Evolutionary conservation across 2,797 vertebrate genomes (phyloP).

Genomic region (Sylvia borin): DNA sequence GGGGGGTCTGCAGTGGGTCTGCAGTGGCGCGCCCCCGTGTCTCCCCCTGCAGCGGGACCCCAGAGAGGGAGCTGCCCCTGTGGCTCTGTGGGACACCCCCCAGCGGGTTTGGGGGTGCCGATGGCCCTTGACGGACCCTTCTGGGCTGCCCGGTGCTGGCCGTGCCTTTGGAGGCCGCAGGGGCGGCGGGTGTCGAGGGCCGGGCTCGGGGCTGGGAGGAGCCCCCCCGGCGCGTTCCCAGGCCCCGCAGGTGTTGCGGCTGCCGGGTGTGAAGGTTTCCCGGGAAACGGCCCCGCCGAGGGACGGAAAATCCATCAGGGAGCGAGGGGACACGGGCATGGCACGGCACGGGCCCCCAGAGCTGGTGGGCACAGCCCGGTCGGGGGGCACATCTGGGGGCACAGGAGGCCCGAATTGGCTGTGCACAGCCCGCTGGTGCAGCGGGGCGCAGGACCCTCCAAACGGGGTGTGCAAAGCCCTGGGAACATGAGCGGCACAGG

Average conservation of each 20-base stretch:
- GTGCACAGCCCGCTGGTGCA: too few species aligned
- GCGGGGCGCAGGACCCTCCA: background rate
- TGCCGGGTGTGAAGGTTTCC: slow-evolving; percentile 47
- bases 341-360: background rate
- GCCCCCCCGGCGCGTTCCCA: slow-evolving; percentile 47
- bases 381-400: background rate
- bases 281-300: slow-evolving; percentile 5
- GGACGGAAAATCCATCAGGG: slow-evolving; percentile 16
- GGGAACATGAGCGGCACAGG: background rate
- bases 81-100: background rate
- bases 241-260: slow-evolving; percentile 24
- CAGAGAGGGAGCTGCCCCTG: background rate
- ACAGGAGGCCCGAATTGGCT: background rate
- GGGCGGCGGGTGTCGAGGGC: background rate
- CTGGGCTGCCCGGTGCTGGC: background rate
- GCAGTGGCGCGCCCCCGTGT: too few species aligned
- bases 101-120: background rate
- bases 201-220: background rate
- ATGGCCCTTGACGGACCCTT: too few species aligned
- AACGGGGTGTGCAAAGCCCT: background rate
- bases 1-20: too few species aligned
- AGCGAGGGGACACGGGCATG: background rate
- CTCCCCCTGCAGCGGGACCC: too few species aligned
- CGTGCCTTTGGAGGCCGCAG: background rate
- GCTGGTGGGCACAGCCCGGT: background rate